These are phyloP conservation scores for Sphaerophoria rueppellii DNA, from an alignment of 2,888 invertebrate species.

Conservation along the genomic window DNA sequence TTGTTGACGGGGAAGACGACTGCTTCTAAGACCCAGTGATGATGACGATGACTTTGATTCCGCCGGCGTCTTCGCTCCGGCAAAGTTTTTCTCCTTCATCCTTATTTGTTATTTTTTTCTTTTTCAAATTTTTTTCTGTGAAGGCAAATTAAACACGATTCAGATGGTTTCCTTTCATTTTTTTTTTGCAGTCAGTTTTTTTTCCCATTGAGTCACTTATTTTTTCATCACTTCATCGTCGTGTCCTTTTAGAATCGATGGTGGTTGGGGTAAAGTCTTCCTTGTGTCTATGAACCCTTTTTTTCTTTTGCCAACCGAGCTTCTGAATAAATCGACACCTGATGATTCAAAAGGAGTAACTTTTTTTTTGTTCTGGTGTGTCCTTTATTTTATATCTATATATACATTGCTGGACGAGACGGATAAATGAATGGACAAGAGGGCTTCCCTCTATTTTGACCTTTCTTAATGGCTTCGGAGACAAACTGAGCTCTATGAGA, in stretches of 20 bases:
- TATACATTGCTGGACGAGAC: neutral
- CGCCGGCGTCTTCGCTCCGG: conserved; percentile 56
- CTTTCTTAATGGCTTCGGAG: conserved; percentile 69
- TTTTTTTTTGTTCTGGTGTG: conserved; percentile 43
- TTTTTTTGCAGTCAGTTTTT: neutral
- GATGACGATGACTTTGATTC: conserved; percentile 60
- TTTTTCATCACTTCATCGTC: conserved; percentile 26
- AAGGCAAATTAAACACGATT: conserved; percentile 70
- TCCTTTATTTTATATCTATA: conserved; percentile 34
- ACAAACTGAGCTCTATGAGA: conserved; percentile 47
- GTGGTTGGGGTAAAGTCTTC: conserved; percentile 35
- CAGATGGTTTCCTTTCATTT: conserved; percentile 52
- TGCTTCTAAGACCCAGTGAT: neutral
- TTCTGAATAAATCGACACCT: conserved; percentile 70
- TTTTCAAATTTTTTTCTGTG: conserved; percentile 40
- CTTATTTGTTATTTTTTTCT: conserved; percentile 37
- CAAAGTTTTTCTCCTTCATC: conserved; percentile 50
- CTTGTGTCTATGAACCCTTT: conserved; percentile 67
- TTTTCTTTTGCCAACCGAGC: conserved; percentile 16
- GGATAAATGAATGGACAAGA: conserved; percentile 17
- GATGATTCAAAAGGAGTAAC: conserved; percentile 70
- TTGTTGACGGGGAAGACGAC: conserved; percentile 36
- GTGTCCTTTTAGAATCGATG: conserved; percentile 38
- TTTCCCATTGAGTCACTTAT: conserved; percentile 32
- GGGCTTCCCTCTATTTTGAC: conserved; percentile 68